Base-by-base conservation (phyloP, 2,888 invertebrate species). In the Athripsodes cinereus region DNA sequence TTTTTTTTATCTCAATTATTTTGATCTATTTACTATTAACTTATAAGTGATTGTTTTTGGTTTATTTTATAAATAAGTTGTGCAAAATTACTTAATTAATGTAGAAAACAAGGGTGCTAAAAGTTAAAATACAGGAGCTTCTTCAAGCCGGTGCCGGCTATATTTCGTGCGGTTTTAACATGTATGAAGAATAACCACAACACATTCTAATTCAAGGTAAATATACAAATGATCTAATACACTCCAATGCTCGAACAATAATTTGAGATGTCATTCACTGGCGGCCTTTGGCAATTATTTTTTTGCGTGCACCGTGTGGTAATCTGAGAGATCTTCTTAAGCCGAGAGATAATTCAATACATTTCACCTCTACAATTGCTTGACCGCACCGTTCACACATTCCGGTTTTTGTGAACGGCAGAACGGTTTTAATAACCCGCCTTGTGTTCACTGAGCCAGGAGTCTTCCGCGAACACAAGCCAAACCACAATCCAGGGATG, bases 351-450 rank as follows among this genome's bases (percentile, higher is more conserved):
- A 50, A 50, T 50, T 50, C 50, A 50, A 50, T 50, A 22, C 26
- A 26, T 50, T 50, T 50, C 50, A 46, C 46, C 22, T 11, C 54
- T 22, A 47, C 26, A 19, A 18, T 26, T 47, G 48, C 26, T 47
- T 54, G 54, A 55, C 55, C 55, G 22, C 55, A 22, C 26, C 26
- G 50, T 31, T 52, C 52, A 18, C 52, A 20, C 55, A 55, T 55
- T 50, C 55, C 55, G 55, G 55, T 55, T 55, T 50, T 46, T 40
- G 50, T 50, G 8, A 21, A 26, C 50, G 55, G 50, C 55, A 48
- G 50, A 55, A 50, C 50, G 50, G 55, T 55, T 55, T 40, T 40
- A 26, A 34, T 19, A 34, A 34, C 18, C 52, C 18, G 20, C 52
- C 55, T 40, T n/a, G 22, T 50, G 55, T 47, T n/a, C 49, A 26